Conservation (phyloP, 2,888 invertebrate species). For the Macroteleia sp. region DNA sequence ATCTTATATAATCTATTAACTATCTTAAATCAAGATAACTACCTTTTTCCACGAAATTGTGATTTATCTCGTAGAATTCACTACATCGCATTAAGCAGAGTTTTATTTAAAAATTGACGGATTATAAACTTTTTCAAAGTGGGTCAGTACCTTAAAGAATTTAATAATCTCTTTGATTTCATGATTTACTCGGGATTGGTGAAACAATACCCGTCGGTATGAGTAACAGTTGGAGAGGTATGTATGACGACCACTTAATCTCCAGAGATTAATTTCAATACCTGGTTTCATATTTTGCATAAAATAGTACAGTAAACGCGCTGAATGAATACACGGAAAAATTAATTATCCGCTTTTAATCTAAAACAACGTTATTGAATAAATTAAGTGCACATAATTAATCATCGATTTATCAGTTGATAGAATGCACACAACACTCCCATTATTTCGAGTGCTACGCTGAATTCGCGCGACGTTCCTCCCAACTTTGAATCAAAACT, state of each 20-base stretch:
- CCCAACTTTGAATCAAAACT: too few relatives aligned
- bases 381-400: slow-evolving; percentile 12
- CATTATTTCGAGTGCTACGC: slow-evolving; percentile 3
- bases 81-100: not conserved
- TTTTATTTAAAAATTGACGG: slow-evolving; percentile 26
- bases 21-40: too few relatives aligned
- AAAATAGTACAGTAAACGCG: slow-evolving; percentile 6
- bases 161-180: slow-evolving; percentile 45
- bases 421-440: not conserved
- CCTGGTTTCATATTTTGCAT: slow-evolving; percentile 28
- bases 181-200: slow-evolving; percentile 34
- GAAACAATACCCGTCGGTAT: slow-evolving; percentile 32
- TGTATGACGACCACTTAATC: slow-evolving; percentile 39
- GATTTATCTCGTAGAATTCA: slow-evolving; percentile 1
- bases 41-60: too few relatives aligned
- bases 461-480: not conserved
- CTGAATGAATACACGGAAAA: slow-evolving; percentile 5
- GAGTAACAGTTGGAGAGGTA: slow-evolving; percentile 31
- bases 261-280: slow-evolving; percentile 43
- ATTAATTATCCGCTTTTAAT: slow-evolving; percentile 17
- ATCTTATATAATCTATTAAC: too few relatives aligned
- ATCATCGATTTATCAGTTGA: slow-evolving; percentile 7
- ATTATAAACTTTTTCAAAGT: slow-evolving; percentile 33
- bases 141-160: slow-evolving; percentile 39
- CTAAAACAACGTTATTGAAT: slow-evolving; percentile 8